phyloP scores from a whole-genome alignment of 1,140 invertebrate species.

The Ips typographus region DNA sequence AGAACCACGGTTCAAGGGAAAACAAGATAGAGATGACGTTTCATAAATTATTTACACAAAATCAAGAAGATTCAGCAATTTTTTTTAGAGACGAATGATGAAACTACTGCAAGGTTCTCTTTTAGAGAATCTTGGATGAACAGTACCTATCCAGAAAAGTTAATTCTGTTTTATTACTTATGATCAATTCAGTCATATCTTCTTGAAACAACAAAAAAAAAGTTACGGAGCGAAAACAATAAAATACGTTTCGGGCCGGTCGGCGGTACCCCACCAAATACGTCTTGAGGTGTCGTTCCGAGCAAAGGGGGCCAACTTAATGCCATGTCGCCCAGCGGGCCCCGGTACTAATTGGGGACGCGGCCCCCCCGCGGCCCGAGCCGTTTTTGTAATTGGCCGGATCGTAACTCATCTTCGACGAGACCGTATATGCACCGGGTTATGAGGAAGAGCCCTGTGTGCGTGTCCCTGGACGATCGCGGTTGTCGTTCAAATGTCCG shows the following conservation, averaged over 20 bases:
- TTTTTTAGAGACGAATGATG: too few species aligned
- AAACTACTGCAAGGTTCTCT: too few species aligned
- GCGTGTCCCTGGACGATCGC: background rate
- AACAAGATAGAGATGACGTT: too few species aligned
- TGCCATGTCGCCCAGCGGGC: constrained; percentile 39
- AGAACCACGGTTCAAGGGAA: too few species aligned
- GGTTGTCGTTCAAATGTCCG: constrained; percentile 13
- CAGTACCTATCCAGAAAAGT: too few species aligned
- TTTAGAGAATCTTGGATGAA: too few species aligned
- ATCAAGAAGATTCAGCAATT: too few species aligned
- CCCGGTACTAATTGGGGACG: constrained; percentile 39
- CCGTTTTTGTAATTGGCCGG: constrained; percentile 30
- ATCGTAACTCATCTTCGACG: constrained; percentile 34
- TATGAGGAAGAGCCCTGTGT: background rate
- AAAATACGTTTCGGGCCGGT: too few species aligned
- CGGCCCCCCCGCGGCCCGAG: constrained; percentile 23
- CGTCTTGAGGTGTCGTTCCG: constrained; percentile 27
- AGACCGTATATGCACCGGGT: background rate
- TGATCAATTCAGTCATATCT: too few species aligned
- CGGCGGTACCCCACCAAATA: constrained; percentile 16
- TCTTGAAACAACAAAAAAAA: background rate
- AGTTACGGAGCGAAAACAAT: too few species aligned
- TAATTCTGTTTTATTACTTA: too few species aligned
- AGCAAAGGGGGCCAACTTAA: constrained; percentile 32
- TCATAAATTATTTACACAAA: too few species aligned